These are phyloP conservation scores for Zaprionus lineosus DNA, from an alignment of 2,888 invertebrate genomes.

Conservation along the genomic window DNA sequence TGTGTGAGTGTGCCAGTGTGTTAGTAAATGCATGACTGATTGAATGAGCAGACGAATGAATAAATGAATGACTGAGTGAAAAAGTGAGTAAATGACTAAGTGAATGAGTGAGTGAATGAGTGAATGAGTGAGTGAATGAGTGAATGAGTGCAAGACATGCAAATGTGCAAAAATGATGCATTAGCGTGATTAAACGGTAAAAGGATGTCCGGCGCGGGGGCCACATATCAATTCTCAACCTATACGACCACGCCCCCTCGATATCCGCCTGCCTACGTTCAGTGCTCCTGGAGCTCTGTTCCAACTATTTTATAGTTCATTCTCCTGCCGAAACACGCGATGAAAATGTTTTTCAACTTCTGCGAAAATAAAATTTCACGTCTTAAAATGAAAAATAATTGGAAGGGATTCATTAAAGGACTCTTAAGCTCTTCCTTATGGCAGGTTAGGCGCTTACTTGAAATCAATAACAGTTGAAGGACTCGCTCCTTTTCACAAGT, in stretches of 20 bases:
- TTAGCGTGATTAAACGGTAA: conserved; percentile 55
- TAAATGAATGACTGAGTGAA: conserved; percentile 18
- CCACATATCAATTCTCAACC: no score
- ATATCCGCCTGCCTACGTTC: no score
- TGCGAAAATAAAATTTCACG: no score
- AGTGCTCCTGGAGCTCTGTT: no score
- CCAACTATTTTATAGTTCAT: conserved; percentile 8
- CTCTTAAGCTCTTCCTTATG: no score
- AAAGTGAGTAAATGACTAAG: conserved; percentile 30
- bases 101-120: conserved; percentile 29
- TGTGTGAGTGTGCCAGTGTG: neutral
- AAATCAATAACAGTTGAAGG: no score
- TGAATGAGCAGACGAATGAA: conserved; percentile 21
- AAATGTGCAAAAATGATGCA: conserved; percentile 46
- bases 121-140: conserved; percentile 43
- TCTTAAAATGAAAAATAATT: no score
- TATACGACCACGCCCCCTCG: no score
- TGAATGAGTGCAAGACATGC: conserved; percentile 37
- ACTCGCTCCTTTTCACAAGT: no score
- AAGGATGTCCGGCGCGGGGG: conserved; percentile 42
- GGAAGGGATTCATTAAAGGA: no score
- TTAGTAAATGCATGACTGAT: neutral
- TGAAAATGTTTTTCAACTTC: neutral
- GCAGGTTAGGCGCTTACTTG: no score
- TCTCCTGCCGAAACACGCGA: conserved; percentile 13